Evolutionary conservation across 1,140 invertebrate species (phyloP), one percentile per base, ranked within the genome.

Genomic region (Hycleus cichorii): DNA sequence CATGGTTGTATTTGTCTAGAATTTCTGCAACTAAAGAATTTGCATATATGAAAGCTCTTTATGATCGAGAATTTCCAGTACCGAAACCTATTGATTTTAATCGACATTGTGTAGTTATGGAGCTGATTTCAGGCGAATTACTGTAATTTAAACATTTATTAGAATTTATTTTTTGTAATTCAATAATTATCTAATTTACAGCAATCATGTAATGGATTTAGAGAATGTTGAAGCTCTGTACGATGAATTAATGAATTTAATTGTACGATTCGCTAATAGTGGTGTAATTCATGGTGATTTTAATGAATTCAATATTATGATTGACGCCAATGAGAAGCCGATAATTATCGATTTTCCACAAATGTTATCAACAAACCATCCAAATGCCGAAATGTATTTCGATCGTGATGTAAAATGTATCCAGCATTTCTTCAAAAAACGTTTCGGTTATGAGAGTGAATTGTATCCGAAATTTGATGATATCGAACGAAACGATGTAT

Each of bases 281-380:
- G 97, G 97, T 1, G 90, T 99, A 1, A 98, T 99, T 69, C 97
- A 99, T 75, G 91, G 95, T 2, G 97, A 99, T 80, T 98, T 98
- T 67, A 99, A 99, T 75, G 97, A 99, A 78, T 99, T 99, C 73
- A 99, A 98, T 73, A 85, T 98, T 46, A 93, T 98, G 83, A 76
- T 98, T 0, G 83, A 84, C 26, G 83, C 91, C 67, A 83, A 89
- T 0, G 87, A 86, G 32, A 84, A 87, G 56, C 86, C 96, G 0
- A 79, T 95, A 44, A 78, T 99, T 52, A 98, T 99, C 70, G 97
- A 99, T 81, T 99, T 99, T 75, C 97, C 97, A 2, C 97, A 99
- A 80, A 99, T 99, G 96, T 83, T 99, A 43, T 97, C 95, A 4
- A 97, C 88, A 0, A 86, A 85, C 46, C 96, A 98, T 78, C 72